These are phyloP conservation scores for Ophiodon elongatus DNA, from an alignment of 2,113 vertebrate species.

Conservation along the genomic window DNA sequence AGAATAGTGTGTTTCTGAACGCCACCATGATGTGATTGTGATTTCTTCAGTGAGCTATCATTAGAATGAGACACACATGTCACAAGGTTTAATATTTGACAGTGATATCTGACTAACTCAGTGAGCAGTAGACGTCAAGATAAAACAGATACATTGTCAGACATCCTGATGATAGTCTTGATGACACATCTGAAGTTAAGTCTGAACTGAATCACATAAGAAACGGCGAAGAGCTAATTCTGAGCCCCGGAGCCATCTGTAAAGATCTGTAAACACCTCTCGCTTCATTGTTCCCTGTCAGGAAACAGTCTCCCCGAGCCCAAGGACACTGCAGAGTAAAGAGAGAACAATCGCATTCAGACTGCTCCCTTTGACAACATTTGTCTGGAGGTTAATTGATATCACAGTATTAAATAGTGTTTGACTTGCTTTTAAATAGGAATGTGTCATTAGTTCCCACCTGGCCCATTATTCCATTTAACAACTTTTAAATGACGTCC, in stretches of 20 bases:
- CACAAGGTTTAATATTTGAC: constrained; percentile 73
- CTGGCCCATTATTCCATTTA: constrained; percentile 60
- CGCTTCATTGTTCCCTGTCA: constrained; percentile 79
- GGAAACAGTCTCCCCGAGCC: constrained; percentile 71
- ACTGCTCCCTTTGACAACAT: constrained; percentile 71
- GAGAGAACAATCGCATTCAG: constrained; percentile 70
- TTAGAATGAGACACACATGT: constrained; percentile 69
- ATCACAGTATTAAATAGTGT: constrained; percentile 64
- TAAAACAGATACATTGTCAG: constrained; percentile 70
- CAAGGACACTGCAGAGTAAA: constrained; percentile 75
- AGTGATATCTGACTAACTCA: constrained; percentile 73
- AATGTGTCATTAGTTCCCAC: constrained; percentile 55
- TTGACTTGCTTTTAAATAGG: constrained; percentile 64
- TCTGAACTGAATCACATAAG: constrained; percentile 79
- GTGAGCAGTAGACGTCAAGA: constrained; percentile 69
- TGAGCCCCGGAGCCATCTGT: constrained; percentile 71
- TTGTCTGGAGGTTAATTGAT: constrained; percentile 78
- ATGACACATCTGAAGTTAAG: constrained; percentile 79
- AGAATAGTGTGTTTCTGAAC: constrained; percentile 41
- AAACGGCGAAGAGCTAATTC: constrained; percentile 78
- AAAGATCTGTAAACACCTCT: constrained; percentile 83
- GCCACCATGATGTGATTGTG: constrained; percentile 38
- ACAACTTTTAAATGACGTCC: constrained; percentile 25
- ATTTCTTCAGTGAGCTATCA: constrained; percentile 70
- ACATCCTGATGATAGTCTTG: constrained; percentile 69